phyloP scores from a whole-genome alignment of 1,140 invertebrate species.

The Oryzaephilus surinamensis region DNA sequence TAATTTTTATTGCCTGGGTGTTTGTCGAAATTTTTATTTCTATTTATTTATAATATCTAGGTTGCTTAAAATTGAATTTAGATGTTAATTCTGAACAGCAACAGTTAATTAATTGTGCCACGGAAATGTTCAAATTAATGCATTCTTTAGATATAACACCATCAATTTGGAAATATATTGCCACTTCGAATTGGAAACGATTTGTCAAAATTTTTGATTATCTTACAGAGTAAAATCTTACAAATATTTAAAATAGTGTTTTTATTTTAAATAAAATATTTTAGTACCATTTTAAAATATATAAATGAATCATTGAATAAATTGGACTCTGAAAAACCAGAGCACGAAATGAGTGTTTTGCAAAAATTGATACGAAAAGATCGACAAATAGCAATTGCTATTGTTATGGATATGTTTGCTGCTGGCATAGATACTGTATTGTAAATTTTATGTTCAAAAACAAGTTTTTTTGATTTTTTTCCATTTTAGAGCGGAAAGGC shows the following conservation, averaged over 20 bases:
- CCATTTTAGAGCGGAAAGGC: conserved; percentile 28
- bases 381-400: conserved; percentile 43
- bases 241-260: too few relatives aligned
- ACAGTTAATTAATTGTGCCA: conserved; percentile 1
- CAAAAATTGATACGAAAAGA: conserved; percentile 43
- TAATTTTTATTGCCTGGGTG: too few relatives aligned
- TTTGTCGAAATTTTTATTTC: neutral
- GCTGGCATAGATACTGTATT: conserved; percentile 64
- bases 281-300: conserved; percentile 21
- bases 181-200: conserved; percentile 26
- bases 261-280: conserved; percentile 3
- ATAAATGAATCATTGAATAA: conserved; percentile 33
- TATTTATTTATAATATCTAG: too few relatives aligned
- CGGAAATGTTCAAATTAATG: conserved; percentile 30
- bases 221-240: too few relatives aligned
- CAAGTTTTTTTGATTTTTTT: conserved; percentile 1
- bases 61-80: conserved; percentile 5
- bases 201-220: too few relatives aligned
- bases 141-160: conserved; percentile 29
- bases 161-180: conserved; percentile 32
- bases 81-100: conserved; percentile 2
- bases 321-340: conserved; percentile 19
- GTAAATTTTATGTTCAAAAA: neutral
- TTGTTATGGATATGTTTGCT: conserved; percentile 61
- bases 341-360: conserved; percentile 38